Evolutionary conservation across 2,888 invertebrate species (phyloP).

Genomic region (Watsonalla binaria): DNA sequence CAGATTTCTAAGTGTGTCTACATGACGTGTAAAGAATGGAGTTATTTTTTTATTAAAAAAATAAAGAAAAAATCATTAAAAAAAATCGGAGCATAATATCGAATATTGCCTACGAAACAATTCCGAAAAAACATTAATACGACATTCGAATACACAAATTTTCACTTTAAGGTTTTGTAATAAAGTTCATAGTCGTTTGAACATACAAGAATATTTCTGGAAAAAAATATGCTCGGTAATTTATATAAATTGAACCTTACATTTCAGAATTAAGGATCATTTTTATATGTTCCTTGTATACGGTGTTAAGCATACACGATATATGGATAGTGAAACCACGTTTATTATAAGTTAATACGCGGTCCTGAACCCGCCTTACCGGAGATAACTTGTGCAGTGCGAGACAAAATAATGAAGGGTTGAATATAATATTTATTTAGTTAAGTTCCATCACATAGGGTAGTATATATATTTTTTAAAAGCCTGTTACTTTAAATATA

Average conservation of each 20-base stretch:
- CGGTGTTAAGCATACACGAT: conserved; percentile 21
- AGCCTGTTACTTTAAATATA: too few relatives aligned
- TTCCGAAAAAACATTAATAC: conserved; percentile 2
- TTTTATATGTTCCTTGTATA: conserved; percentile 1
- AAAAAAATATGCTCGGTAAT: neutral
- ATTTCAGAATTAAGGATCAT: neutral
- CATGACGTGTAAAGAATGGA: too few relatives aligned
- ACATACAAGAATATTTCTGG: neutral
- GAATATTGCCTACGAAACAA: conserved; percentile 47
- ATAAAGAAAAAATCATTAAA: conserved; percentile 62
- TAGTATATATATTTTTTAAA: too few relatives aligned
- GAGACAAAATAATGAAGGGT: conserved; percentile 16
- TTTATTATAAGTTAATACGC: conserved; percentile 75
- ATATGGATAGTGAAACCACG: conserved; percentile 56
- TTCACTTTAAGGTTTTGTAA: neutral
- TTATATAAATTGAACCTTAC: conserved; percentile 11
- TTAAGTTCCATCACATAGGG: too few relatives aligned
- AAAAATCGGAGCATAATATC: conserved; percentile 59
- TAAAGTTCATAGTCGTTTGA: neutral
- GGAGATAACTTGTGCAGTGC: conserved; percentile 37
- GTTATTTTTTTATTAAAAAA: conserved; percentile 11
- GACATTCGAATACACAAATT: neutral
- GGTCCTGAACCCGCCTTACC: conserved; percentile 47
- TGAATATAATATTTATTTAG: too few relatives aligned
- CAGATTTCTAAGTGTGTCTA: too few relatives aligned